phyloP scores from a whole-genome alignment of 2,888 invertebrate species.

The Agriotes lineatus region DNA sequence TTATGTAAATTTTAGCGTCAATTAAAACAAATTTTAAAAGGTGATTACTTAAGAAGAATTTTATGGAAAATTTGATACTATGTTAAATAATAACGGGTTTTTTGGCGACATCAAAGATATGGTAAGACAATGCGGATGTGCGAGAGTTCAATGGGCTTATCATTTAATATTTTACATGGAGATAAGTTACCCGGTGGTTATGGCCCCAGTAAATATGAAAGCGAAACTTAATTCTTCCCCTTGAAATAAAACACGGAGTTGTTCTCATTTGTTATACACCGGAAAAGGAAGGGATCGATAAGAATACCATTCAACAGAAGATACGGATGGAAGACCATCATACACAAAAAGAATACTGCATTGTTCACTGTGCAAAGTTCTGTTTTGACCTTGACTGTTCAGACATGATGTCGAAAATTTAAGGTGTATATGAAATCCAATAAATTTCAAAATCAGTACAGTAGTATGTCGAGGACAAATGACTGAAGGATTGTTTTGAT shows the following conservation, averaged over 20 bases:
- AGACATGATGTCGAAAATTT: too few species aligned
- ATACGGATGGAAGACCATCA: neutral
- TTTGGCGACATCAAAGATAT: neutral
- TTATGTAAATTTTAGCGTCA: constrained; percentile 3
- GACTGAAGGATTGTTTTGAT: too few species aligned
- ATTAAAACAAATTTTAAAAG: constrained; percentile 3
- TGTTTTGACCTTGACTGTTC: neutral
- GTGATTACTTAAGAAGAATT: neutral
- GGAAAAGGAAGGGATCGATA: constrained; percentile 5
- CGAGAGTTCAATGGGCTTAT: too few species aligned
- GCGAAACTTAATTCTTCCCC: neutral
- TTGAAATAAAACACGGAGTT: neutral
- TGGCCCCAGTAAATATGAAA: neutral
- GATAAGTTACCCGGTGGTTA: too few species aligned
- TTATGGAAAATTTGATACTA: neutral
- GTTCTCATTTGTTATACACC: neutral
- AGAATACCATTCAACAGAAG: constrained; percentile 2
- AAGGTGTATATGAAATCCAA: too few species aligned
- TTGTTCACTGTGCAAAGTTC: constrained; percentile 4
- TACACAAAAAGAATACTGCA: neutral
- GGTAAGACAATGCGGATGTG: neutral
- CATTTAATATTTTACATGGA: too few species aligned
- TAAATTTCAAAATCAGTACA: too few species aligned
- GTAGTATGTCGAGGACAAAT: too few species aligned
- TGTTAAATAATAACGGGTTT: neutral